A percentile compares a stretch with the other conserved stretches of the same genome.
Evolutionary conservation across 2,888 invertebrate species (phyloP).

Genomic region (Acleris laterana): DNA sequence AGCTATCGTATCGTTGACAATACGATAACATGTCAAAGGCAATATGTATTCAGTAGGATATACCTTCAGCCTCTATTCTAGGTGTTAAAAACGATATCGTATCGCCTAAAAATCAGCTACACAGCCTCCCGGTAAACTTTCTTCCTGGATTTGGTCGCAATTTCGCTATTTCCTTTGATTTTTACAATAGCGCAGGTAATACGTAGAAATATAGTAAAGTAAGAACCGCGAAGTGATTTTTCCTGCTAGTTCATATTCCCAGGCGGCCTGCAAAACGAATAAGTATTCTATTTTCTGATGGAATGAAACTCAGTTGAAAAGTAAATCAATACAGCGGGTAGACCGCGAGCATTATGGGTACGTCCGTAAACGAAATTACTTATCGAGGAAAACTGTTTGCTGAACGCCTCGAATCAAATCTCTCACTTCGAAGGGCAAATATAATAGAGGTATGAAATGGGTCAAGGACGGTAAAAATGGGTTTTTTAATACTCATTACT

Average conservation of each 20-base stretch:
- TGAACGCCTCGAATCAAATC: conserved; percentile 56
- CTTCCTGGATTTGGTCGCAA: no score
- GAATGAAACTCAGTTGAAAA: conserved; percentile 28
- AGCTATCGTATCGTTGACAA: no score
- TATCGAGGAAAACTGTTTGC: conserved; percentile 59
- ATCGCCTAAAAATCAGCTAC: no score
- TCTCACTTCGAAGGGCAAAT: conserved; percentile 39
- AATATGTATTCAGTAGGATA: no score
- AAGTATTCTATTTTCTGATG: conserved; percentile 21
- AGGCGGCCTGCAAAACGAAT: conserved; percentile 23
- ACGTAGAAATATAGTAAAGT: neutral
- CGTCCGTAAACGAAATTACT: conserved; percentile 54
- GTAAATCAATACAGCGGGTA: conserved; percentile 34
- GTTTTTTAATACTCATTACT: no score
- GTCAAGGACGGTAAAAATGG: neutral
- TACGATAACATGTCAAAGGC: no score
- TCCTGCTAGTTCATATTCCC: conserved; percentile 2
- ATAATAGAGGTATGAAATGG: conserved; percentile 29
- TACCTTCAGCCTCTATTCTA: no score
- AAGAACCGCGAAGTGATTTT: no score
- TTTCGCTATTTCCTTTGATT: no score
- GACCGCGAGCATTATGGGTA: conserved; percentile 45
- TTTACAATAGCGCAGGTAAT: no score
- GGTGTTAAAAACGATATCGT: no score
- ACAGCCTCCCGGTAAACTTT: no score